phyloP scores from a whole-genome alignment of 2,797 vertebrate genomes.

The Carcharodon carcharias region DNA sequence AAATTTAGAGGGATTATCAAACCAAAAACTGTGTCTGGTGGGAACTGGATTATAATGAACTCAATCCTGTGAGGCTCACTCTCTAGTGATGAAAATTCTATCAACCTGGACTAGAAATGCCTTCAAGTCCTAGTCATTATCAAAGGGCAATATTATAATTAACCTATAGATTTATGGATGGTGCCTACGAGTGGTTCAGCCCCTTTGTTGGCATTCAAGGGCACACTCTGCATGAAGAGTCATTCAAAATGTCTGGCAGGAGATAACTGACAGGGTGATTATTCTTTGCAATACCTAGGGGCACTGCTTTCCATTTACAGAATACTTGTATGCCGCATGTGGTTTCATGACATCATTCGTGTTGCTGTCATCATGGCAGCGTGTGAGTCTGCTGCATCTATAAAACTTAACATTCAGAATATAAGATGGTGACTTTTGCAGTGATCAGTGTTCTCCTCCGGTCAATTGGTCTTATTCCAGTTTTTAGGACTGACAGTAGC shows the following conservation, averaged over 20 bases:
- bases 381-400: background rate
- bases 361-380: background rate
- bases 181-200: background rate
- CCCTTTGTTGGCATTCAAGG: background rate
- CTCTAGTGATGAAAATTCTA: background rate
- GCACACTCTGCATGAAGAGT: background rate
- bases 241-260: background rate
- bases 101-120: background rate
- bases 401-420: background rate
- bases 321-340: background rate
- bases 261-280: background rate
- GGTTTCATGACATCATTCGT: background rate
- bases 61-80: background rate
- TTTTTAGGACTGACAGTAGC: background rate
- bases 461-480: background rate
- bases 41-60: conserved; percentile 1
- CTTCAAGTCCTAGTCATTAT: background rate
- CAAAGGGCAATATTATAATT: background rate
- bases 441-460: background rate
- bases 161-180: background rate
- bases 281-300: background rate
- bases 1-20: background rate
- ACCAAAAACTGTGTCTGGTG: background rate
- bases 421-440: background rate
- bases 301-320: background rate